Conservation (phyloP, 1,140 invertebrate genomes). For the Aporrectodea caliginosa region DNA sequence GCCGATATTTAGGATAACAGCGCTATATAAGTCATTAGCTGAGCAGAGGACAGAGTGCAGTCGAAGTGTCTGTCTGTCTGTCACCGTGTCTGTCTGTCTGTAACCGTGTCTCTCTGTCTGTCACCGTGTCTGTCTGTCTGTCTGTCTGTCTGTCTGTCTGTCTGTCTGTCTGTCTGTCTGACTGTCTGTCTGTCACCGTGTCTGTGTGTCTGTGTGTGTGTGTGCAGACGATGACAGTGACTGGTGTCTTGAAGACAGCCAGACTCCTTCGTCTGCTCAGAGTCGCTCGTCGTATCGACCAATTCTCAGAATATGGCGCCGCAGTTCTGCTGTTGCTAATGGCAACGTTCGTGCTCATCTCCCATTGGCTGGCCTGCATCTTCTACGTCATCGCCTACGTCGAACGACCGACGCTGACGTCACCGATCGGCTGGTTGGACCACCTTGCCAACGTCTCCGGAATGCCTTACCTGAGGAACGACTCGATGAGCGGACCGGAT, state of each 20-base stretch:
- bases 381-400: constrained; percentile 65
- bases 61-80: constrained; percentile 16
- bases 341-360: constrained; percentile 92
- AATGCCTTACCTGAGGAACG: constrained; percentile 49
- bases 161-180: constrained; percentile 31
- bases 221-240: constrained; percentile 93
- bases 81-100: constrained; percentile 12
- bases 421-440: constrained; percentile 76
- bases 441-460: constrained; percentile 65
- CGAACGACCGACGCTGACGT: constrained; percentile 46
- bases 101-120: constrained; percentile 19
- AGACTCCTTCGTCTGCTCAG: constrained; percentile 86
- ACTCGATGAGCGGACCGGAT: constrained; percentile 49
- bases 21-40: too few relatives aligned
- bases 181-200: constrained; percentile 26
- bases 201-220: too few relatives aligned
- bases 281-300: constrained; percentile 93
- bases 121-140: constrained; percentile 26
- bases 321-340: constrained; percentile 93
- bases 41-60: too few relatives aligned
- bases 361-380: constrained; percentile 97
- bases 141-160: constrained; percentile 31
- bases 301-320: constrained; percentile 97
- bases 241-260: constrained; percentile 94
- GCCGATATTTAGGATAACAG: too few relatives aligned